A percentile compares a stretch with the other conserved stretches of the same genome.
These are phyloP conservation scores for Moxostoma hubbsi DNA, from an alignment of 2,797 vertebrate species.

Conservation along the genomic window DNA sequence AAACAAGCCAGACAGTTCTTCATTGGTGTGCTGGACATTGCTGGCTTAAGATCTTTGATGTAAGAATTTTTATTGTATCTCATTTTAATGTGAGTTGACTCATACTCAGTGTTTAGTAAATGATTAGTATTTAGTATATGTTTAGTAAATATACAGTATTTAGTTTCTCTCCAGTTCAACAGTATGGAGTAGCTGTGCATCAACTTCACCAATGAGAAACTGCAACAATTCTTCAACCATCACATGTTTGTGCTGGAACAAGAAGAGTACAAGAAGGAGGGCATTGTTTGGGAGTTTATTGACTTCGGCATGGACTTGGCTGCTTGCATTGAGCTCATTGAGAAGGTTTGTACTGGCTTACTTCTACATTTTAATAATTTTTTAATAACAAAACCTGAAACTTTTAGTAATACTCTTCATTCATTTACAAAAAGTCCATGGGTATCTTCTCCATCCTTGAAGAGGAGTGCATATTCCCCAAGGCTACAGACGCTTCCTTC, in stretches of 20 bases:
- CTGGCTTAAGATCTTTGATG: too few species aligned
- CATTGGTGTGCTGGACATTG: too few species aligned
- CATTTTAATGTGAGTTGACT: too few species aligned
- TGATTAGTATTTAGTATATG: too few species aligned
- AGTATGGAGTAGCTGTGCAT: conserved; percentile 74
- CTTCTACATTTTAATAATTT: too few species aligned
- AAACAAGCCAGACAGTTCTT: too few species aligned
- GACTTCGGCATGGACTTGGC: conserved; percentile 82
- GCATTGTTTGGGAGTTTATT: conserved; percentile 79
- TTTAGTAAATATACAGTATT: too few species aligned
- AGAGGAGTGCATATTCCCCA: conserved; percentile 92
- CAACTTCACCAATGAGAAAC: conserved; percentile 80
- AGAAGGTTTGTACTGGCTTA: conserved; percentile 67
- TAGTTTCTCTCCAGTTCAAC: conserved; percentile 2
- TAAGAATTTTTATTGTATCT: too few species aligned
- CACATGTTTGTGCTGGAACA: conserved; percentile 81
- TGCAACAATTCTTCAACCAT: conserved; percentile 9
- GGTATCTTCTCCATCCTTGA: conserved; percentile 87
- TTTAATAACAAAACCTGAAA: too few species aligned
- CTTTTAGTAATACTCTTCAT: too few species aligned
- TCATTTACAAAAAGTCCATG: too few species aligned
- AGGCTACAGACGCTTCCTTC: conserved; percentile 83
- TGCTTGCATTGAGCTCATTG: conserved; percentile 82
- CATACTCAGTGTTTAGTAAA: too few species aligned
- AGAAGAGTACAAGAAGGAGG: conserved; percentile 80